Evolutionary conservation across 2,113 vertebrate species (phyloP).

Genomic region (Muntiacus reevesi): DNA sequence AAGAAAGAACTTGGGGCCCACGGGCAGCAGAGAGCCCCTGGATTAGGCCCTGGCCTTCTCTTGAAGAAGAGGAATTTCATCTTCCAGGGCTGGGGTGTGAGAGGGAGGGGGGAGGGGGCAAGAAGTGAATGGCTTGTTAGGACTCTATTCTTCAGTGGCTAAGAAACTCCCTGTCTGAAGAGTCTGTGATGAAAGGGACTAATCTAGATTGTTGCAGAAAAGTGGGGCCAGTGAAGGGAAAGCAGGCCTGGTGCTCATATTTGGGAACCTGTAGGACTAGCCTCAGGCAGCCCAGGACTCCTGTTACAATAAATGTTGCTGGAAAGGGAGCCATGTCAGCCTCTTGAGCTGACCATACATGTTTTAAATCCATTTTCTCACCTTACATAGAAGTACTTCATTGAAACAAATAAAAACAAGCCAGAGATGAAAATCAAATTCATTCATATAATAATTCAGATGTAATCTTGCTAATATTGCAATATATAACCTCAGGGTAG

Average conservation of each 20-base stretch:
- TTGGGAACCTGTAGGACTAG: background rate
- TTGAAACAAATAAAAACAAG: slow-evolving; percentile 7
- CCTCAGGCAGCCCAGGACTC: background rate
- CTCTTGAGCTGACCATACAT: background rate
- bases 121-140: background rate
- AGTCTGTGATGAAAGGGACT: background rate
- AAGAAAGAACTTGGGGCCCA: background rate
- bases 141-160: background rate
- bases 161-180: background rate
- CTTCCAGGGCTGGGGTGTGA: background rate
- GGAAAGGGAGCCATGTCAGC: background rate
- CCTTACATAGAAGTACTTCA: background rate
- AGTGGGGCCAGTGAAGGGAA: background rate
- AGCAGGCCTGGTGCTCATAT: background rate
- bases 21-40: background rate
- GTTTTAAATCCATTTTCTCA: background rate
- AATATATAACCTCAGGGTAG: background rate
- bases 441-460: background rate
- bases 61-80: background rate
- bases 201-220: background rate
- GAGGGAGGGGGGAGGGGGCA: background rate
- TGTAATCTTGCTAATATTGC: background rate
- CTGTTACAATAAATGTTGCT: background rate
- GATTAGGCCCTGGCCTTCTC: background rate
- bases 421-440: slow-evolving; percentile 19